Base-by-base conservation (phyloP, 2,113 vertebrate species). In the Pygoscelis adeliae region DNA sequence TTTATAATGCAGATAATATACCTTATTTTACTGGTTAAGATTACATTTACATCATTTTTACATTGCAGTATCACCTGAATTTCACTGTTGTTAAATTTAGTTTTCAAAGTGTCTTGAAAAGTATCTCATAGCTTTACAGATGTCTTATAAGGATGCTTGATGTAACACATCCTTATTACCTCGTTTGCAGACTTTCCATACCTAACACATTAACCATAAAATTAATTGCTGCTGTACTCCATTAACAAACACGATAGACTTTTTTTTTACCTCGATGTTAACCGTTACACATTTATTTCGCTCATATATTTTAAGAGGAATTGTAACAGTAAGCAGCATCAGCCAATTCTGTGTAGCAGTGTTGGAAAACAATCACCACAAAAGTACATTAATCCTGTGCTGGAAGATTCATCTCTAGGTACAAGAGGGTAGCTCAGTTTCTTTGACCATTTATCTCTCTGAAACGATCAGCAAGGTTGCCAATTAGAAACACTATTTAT, bases 401-500 rank as follows among this genome's bases (percentile, higher is more conserved):
- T 81, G 47, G 62, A 83, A 86, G 74, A 92, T 46, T 80, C 66
- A 83, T 74, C n/a, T 89, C 32, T 32, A 72, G 61, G 61, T 74
- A 73, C 36, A 87, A 79, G 15, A 89, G 44, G 9, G 56, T 89
- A 84, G 67, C 6, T 87, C 50, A 76, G 34, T 69, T 90, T 90
- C 76, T 83, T 79, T 84, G 56, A 89, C 72, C 83, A 89, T 92
- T 95, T 95, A 63, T 91, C 59, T 94, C 50, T 70, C 67, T 93
- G 47, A 89, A 97, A 93, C 11, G 9, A 89, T 81, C 72, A 92
- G 40, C 84, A 87, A 87, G 66, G 15, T 91, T 94, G 83, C 10
- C 91, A 97, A 83, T 93, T 94, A 95, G 49, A 90, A 79, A 63
- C 44, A 47, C n/a, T 58, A 52, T 84, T 90, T 94, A 85, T 93